These are phyloP conservation scores for Nothoprocta perdicaria DNA, from an alignment of 2,113 vertebrate genomes.

Conservation along the genomic window DNA sequence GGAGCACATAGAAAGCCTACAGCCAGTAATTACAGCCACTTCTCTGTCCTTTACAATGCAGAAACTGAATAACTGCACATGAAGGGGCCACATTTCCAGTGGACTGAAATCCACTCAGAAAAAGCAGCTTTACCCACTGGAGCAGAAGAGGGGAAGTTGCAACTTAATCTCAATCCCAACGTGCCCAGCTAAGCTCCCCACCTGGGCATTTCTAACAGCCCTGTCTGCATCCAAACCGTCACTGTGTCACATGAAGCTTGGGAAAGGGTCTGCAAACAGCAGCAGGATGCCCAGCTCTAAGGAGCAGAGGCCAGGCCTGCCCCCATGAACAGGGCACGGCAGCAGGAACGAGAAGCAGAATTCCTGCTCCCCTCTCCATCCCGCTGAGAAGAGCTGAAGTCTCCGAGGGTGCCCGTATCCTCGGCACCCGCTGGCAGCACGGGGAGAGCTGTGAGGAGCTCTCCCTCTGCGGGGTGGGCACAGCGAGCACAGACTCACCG, in stretches of 20 bases:
- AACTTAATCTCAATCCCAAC: not conserved
- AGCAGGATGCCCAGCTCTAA: fast-evolving
- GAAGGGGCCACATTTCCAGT: not conserved
- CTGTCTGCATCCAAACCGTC: not conserved
- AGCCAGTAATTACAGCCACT: not conserved
- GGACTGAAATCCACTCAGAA: not conserved
- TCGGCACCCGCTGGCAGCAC: fast-evolving
- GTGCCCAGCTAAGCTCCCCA: not conserved
- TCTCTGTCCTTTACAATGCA: not conserved
- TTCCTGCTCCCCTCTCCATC: not conserved
- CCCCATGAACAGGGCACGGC: fast-evolving
- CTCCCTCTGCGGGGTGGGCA: not conserved
- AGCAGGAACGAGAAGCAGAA: not conserved
- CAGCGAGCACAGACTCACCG: constrained; percentile 70
- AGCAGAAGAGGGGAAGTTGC: not conserved
- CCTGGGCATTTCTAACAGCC: not conserved
- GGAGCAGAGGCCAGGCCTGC: not conserved
- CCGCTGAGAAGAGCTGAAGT: not conserved
- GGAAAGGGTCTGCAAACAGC: not conserved
- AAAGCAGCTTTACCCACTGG: not conserved
- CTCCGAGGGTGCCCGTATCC: not conserved
- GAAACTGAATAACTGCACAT: constrained; percentile 17
- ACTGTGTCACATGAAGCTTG: not conserved
- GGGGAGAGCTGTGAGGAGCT: not conserved
- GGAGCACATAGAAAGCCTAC: not conserved